Evolutionary conservation across 92 coral and sea anemone species (phyloP), one percentile per base, ranked within the genome.

Genomic region (Metridium senile): DNA sequence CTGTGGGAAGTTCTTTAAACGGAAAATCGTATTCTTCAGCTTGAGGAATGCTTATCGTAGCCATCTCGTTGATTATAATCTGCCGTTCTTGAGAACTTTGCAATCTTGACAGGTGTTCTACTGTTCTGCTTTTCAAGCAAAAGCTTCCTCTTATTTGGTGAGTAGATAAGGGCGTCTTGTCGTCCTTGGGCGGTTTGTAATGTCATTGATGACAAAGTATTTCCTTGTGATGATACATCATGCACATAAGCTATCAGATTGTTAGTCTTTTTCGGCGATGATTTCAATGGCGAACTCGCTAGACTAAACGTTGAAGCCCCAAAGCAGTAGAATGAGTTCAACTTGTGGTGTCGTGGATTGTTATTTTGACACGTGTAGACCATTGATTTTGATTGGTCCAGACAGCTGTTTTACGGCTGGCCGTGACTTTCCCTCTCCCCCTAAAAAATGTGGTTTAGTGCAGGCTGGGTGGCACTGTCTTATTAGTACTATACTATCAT

Each of bases 1-100:
- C 45, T 10, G 57, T 27, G 22, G 77, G 47, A 35, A 59, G 73
- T 34, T 74, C 21, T 16, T 68, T 33, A 34, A 33, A 86, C 59
- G 81, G 87, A 73, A 86, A 86, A 26, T 35, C 62, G 45, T 75
- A 86, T 63, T 86, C 87, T 8, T 58, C 68, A 28, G 81, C 87
- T 17, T 18, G 39, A 1, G 87, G 84, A 3, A 75, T 51, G 1
- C 84, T 75, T 11, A 86, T 75, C 23, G 66, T 76, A 6, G 90
- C 77, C 76, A 75, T 76, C 34, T 82, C 76, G 59, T 82, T 82
- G 20, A 86, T 58, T 62, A 86, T 86, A 11, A 62, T 86, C 81
- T n/a, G 70, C 29, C 13, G 80, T 81, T 61, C 32, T 61, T 6
- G 66, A 61, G 33, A 21, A 61, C 33, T 61, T 61, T 21, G 66